A percentile compares a stretch with the other conserved stretches of the same genome.
Evolutionary conservation across 1,140 invertebrate species (phyloP).

Genomic region (Neocloeon triangulifer): DNA sequence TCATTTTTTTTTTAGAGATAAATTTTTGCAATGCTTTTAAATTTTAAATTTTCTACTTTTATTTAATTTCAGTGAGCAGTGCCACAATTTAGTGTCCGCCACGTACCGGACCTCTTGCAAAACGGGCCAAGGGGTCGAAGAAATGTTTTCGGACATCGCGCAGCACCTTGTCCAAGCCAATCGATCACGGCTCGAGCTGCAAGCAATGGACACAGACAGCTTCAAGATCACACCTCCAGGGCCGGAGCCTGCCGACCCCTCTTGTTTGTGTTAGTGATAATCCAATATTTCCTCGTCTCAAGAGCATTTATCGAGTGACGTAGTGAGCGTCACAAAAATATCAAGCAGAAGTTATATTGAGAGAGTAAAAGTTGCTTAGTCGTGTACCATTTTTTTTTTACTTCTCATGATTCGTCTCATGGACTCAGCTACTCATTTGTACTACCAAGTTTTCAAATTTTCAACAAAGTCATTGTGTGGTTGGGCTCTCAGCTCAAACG

Average conservation of each 20-base stretch:
- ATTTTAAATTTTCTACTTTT: neutral
- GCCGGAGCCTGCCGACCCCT: conserved; percentile 31
- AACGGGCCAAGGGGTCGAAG: conserved; percentile 61
- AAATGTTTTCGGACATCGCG: conserved; percentile 79
- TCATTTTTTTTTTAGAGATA: no score
- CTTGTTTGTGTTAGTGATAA: conserved; percentile 33
- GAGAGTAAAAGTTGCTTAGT: no score
- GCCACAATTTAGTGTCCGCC: conserved; percentile 69
- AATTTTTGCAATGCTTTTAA: no score
- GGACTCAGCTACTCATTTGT: no score
- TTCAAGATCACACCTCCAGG: conserved; percentile 45
- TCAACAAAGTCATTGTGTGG: no score
- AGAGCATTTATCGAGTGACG: no score
- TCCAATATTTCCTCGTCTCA: neutral
- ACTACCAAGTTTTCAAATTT: no score
- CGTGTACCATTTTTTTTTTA: no score
- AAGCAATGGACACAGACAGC: conserved; percentile 48
- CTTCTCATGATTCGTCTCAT: no score
- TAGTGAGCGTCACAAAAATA: no score
- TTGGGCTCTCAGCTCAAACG: no score
- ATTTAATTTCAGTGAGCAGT: conserved; percentile 51
- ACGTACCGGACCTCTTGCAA: conserved; percentile 83
- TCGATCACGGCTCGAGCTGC: conserved; percentile 57
- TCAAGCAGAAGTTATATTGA: no score
- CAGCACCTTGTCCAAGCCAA: conserved; percentile 51